Base-by-base conservation (phyloP, 2,888 invertebrate genomes). In the Sthenelais limicola region DNA sequence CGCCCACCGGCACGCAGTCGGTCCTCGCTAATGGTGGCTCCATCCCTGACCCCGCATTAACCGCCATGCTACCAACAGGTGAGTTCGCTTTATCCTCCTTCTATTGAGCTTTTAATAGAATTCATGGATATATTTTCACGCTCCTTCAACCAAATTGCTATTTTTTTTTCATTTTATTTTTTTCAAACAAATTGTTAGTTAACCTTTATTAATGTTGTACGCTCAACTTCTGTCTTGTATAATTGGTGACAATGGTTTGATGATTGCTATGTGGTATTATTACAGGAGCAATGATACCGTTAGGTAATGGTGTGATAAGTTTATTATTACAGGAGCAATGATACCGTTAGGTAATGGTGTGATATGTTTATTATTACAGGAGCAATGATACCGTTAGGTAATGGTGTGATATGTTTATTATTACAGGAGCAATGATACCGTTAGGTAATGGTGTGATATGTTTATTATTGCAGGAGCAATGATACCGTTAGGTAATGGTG, bases 21-120 rank as follows among this genome's bases (percentile, higher is more conserved):
- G 76, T 82, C 43, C 76, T 78, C 33, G 81, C 82, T 28, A 76
- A 81, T n/a, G 85, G 84, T 30, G 56, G 49, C 12, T 71, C 72
- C 24, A 76, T 75, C 12, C 85, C 85, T 9, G 78, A 83, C 68
- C 77, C 80, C 18, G 78, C 76, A 66, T 85, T 79, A 80, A 78
- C 83, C 76, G 80, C 84, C 54, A 78, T 80, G 9, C 68, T 85
- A 62, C 84, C 85, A 48, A 81, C 82, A 79, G 86, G 86, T 85
- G 73, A 80, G 80, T 49, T 15, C 38, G 24, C 9, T 12, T 28
- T 24, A 12, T 58, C 28, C 12, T 12, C 24, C 12, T 12, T 12
- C 58, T 58, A 7, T 26, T 58, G 12, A 7, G 7, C 15, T 28
- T 30, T 24, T 28, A 7, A 28, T 12, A n/a, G n/a, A n/a, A n/a